Evolutionary conservation across 2,888 invertebrate species (phyloP).

Genomic region (Ophion slaviceki): DNA sequence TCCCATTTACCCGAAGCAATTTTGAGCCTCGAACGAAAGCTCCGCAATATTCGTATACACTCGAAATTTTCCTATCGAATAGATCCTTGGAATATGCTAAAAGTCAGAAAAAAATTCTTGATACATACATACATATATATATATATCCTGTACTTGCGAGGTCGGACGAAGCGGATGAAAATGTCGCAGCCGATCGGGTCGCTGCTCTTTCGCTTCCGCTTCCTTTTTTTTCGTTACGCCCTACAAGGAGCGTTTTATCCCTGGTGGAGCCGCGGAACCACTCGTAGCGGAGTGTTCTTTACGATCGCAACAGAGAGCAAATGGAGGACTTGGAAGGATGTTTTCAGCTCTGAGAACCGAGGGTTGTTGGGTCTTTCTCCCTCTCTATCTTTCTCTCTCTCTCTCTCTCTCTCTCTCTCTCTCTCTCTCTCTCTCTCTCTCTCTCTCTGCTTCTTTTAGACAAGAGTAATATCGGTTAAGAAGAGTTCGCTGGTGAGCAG

Average conservation of each 20-base stretch:
- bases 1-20: too few species aligned
- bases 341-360: constrained; percentile 25
- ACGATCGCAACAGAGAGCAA: constrained; percentile 17
- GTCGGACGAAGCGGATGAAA: not conserved
- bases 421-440: too few species aligned
- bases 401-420: not conserved
- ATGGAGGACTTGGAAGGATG: not conserved
- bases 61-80: too few species aligned
- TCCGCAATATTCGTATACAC: too few species aligned
- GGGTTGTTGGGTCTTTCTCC: not conserved
- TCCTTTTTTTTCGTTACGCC: constrained; percentile 1
- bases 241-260: constrained; percentile 43
- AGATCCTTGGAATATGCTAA: too few species aligned
- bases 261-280: constrained; percentile 3
- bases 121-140: too few species aligned
- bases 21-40: too few species aligned
- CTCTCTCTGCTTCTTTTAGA: constrained; percentile 30
- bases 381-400: not conserved
- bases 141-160: too few species aligned
- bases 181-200: constrained; percentile 18
- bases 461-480: constrained; percentile 50
- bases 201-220: constrained; percentile 11
- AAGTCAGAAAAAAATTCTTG: too few species aligned
- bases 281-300: constrained; percentile 54
- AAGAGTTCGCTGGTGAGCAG: not conserved